Conservation (phyloP, 2,797 vertebrate species). For the Tiaroga cobitis region DNA sequence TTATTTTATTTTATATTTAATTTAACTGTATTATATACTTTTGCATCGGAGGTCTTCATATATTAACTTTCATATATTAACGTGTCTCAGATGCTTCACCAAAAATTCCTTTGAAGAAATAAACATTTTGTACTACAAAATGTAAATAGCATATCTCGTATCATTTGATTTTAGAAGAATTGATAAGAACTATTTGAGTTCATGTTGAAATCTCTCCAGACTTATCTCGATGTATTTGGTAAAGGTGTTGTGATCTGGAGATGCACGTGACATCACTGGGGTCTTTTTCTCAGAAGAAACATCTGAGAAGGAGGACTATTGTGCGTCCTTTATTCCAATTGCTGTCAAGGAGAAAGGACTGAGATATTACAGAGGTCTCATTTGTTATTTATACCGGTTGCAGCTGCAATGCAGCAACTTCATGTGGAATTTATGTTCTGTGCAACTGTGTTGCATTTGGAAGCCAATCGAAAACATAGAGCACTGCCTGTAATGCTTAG, state of each 20-base stretch:
- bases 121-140: not conserved
- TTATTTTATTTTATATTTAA: not conserved
- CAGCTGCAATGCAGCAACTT: constrained; percentile 27
- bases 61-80: not conserved
- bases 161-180: not conserved
- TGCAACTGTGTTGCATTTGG: not conserved
- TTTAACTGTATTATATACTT: not conserved
- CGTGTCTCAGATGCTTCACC: not conserved
- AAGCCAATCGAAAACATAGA: constrained; percentile 27
- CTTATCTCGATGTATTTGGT: not conserved
- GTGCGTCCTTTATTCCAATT: not conserved
- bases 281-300: not conserved
- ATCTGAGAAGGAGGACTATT: not conserved
- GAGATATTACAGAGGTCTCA: not conserved
- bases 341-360: not conserved
- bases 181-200: not conserved
- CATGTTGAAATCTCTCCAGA: not conserved
- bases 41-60: too few relatives aligned
- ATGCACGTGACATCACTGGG: not conserved
- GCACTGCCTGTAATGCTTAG: not conserved
- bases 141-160: not conserved
- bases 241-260: not conserved
- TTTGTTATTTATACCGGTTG: not conserved
- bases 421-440: not conserved
- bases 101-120: not conserved